Percentiles rank a stretch among this genome's conserved stretches.
Evolutionary conservation across 2,797 vertebrate genomes (phyloP).

Genomic region (Syndactyla subalaris): DNA sequence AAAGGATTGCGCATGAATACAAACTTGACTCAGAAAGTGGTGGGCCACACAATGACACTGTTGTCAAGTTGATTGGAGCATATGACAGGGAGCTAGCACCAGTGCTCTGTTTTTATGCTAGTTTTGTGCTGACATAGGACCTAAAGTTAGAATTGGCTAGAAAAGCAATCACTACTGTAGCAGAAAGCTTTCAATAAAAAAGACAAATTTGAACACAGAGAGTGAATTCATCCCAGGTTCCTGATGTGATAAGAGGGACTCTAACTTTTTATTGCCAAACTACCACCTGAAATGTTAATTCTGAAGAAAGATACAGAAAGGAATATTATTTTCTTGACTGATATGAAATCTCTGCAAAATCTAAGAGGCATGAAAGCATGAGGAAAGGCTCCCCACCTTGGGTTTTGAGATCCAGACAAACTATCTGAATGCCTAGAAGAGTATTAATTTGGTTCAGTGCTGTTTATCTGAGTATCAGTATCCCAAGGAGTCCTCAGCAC

Average conservation of each 20-base stretch:
- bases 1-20: background rate
- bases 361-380: background rate
- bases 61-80: background rate
- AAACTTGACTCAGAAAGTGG: background rate
- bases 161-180: conserved; percentile 6
- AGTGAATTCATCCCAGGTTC: background rate
- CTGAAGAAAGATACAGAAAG: background rate
- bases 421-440: background rate
- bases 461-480: background rate
- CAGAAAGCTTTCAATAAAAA: conserved; percentile 2
- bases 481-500: background rate
- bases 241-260: background rate
- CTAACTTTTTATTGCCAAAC: background rate
- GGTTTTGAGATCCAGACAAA: background rate
- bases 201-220: background rate
- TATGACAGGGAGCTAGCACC: background rate
- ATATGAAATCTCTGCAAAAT: background rate
- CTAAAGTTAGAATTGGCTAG: background rate
- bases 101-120: background rate
- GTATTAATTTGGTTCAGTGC: background rate
- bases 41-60: background rate
- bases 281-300: background rate
- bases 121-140: background rate
- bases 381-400: background rate
- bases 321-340: background rate